Evolutionary conservation across 2,113 vertebrate genomes (phyloP).

Genomic region (Mohoua ochrocephala): DNA sequence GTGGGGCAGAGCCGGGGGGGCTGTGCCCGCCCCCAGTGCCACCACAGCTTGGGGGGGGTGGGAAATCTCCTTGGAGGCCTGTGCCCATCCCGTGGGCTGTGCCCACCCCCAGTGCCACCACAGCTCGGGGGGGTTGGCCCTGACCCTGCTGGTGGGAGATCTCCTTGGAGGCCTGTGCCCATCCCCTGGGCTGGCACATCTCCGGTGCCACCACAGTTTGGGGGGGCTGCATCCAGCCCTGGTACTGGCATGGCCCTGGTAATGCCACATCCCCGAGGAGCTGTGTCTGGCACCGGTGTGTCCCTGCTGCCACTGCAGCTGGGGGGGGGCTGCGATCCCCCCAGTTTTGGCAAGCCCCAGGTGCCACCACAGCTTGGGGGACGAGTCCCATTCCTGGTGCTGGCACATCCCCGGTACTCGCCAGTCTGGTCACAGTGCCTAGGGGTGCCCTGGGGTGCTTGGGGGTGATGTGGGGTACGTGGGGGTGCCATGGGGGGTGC

Average conservation of each 20-base stretch:
- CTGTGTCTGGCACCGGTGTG: neutral
- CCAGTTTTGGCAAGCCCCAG: neutral
- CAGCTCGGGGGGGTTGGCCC: rapidly evolving
- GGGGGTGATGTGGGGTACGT: neutral
- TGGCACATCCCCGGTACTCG: neutral
- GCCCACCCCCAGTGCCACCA: rapidly evolving
- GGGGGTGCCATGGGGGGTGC: neutral
- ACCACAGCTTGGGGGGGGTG: neutral
- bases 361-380: too few species aligned
- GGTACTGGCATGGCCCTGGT: neutral
- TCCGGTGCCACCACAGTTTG: rapidly evolving
- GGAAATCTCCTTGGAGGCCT: too few species aligned
- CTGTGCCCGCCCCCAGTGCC: neutral
- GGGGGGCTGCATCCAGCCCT: neutral
- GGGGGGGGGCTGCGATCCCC: neutral
- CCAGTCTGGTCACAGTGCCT: neutral
- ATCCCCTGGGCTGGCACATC: neutral
- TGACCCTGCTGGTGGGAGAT: too few species aligned
- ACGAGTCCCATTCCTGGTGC: neutral
- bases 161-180: too few species aligned
- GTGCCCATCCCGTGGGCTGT: neutral
- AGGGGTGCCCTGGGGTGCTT: neutral
- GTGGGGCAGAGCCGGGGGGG: neutral
- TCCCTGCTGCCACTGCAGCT: rapidly evolving
- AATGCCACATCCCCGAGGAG: neutral